These are phyloP conservation scores for Nephrotoma guestfalica DNA, from an alignment of 2,888 invertebrate genomes.

Conservation along the genomic window DNA sequence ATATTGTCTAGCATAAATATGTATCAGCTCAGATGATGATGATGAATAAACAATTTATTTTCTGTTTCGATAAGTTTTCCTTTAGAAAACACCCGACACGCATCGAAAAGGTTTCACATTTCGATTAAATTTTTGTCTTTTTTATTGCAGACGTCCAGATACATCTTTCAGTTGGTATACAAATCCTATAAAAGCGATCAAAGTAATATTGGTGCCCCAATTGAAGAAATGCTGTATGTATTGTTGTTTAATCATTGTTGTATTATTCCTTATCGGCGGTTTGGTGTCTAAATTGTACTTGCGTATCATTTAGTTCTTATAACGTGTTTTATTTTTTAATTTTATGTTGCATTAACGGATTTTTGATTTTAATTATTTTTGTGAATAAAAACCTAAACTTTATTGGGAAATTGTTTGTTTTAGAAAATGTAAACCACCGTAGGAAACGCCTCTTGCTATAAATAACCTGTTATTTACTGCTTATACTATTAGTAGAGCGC, in stretches of 20 bases:
- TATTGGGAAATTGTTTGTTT: neutral
- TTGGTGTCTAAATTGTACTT: neutral
- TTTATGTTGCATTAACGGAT: neutral
- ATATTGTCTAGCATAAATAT: neutral
- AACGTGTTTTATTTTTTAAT: neutral
- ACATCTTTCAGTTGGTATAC: slow-evolving; percentile 44
- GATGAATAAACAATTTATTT: neutral
- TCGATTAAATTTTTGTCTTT: neutral
- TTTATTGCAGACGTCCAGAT: slow-evolving; percentile 38
- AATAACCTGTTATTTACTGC: neutral
- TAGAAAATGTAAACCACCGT: neutral
- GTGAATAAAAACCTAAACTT: neutral
- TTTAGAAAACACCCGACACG: neutral
- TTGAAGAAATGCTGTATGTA: slow-evolving; percentile 7
- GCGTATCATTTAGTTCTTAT: neutral
- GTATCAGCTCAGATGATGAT: neutral
- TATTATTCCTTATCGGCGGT: neutral
- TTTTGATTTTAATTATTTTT: neutral
- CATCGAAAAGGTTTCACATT: neutral
- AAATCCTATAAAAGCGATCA: slow-evolving; percentile 37
- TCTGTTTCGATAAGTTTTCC: neutral
- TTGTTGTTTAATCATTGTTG: neutral
- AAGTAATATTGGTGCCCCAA: slow-evolving; percentile 21
- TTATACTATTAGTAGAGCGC: neutral
- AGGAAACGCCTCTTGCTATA: neutral